These are phyloP conservation scores for Habropoda laboriosa DNA, from an alignment of 1,140 invertebrate species.

Conservation along the genomic window DNA sequence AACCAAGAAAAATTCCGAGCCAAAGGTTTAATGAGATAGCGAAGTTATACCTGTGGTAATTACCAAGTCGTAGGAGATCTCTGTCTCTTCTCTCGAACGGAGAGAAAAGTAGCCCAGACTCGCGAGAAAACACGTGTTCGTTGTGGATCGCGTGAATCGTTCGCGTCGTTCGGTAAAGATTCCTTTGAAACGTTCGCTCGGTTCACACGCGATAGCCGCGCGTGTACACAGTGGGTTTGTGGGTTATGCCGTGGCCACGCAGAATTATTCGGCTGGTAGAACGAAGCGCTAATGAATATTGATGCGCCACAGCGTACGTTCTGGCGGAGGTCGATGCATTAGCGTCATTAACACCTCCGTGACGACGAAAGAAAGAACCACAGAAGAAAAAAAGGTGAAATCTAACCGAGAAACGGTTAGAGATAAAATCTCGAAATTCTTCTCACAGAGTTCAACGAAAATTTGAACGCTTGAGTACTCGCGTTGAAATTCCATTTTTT, in stretches of 20 bases:
- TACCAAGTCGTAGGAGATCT: neutral
- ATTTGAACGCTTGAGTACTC: no score
- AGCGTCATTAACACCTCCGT: slow-evolving; percentile 74
- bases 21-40: neutral
- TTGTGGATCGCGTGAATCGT: slow-evolving; percentile 10
- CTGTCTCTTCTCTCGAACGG: neutral
- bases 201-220: slow-evolving; percentile 19
- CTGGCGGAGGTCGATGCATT: slow-evolving; percentile 71
- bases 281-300: slow-evolving; percentile 75
- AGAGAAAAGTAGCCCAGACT: neutral
- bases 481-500: no score
- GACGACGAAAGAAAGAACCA: neutral
- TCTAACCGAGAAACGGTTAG: neutral
- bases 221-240: slow-evolving; percentile 56
- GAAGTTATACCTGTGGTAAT: neutral
- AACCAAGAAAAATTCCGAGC: no score
- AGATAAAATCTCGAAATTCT: neutral
- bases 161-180: slow-evolving; percentile 9
- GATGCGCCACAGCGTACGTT: slow-evolving; percentile 57
- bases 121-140: slow-evolving; percentile 25
- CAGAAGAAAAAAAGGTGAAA: slow-evolving; percentile 4
- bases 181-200: slow-evolving; percentile 13
- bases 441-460: no score
- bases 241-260: slow-evolving; percentile 54
- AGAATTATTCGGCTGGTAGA: slow-evolving; percentile 63